Percentiles rank a stretch among this genome's conserved stretches.
Conservation (phyloP, 2,797 vertebrate species). For the Amniataba percoides region DNA sequence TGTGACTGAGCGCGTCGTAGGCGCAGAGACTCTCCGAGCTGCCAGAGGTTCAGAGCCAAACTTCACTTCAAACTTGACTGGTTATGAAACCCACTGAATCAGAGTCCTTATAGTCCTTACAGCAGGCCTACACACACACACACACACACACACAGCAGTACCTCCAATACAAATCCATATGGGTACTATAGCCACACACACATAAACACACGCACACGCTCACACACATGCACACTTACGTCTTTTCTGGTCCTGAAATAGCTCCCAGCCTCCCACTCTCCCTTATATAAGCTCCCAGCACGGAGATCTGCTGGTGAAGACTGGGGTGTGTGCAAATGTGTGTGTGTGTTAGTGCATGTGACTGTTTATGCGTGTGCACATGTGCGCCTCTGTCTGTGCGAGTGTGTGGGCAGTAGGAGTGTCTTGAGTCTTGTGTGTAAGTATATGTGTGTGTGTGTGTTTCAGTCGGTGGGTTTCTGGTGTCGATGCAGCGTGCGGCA, state of each 20-base stretch:
- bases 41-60: constrained; percentile 65
- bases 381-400: constrained; percentile 57
- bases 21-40: constrained; percentile 53
- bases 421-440: constrained; percentile 61
- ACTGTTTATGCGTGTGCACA: constrained; percentile 43
- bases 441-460: constrained; percentile 7
- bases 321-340: constrained; percentile 54
- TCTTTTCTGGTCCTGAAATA: constrained; percentile 80
- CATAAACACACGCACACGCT: constrained; percentile 35
- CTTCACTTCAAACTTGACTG: constrained; percentile 76
- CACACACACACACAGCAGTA: constrained; percentile 38
- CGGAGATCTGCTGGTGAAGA: constrained; percentile 87
- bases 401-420: constrained; percentile 74
- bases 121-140: constrained; percentile 65
- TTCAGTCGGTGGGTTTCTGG: constrained; percentile 22
- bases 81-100: constrained; percentile 80
- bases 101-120: constrained; percentile 67
- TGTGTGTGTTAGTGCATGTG: constrained; percentile 34
- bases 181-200: constrained; percentile 52
- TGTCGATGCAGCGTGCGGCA: neutral
- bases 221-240: constrained; percentile 52
- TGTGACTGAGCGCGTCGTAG: constrained; percentile 45
- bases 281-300: constrained; percentile 86
- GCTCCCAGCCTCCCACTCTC: constrained; percentile 79
- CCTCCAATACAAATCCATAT: constrained; percentile 67